Base-by-base conservation (phyloP, 37 sponge, comb jelly and placozoan species). In the Ianthella basta region DNA sequence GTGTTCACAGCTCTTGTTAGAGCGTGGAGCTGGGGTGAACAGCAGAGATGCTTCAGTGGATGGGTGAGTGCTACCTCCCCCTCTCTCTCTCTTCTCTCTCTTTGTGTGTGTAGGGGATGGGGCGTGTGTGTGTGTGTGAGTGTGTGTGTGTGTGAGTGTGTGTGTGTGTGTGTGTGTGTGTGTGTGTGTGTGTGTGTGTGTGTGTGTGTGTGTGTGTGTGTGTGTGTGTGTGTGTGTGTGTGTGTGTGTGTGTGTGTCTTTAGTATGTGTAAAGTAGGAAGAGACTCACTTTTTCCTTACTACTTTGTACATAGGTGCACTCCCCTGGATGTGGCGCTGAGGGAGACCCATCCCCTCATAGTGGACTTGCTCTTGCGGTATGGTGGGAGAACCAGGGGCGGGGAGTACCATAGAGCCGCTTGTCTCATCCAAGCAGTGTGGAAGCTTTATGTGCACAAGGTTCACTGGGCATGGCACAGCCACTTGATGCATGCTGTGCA, bases 381-480 rank as follows among this genome's bases (percentile, higher is more conserved):
- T 65, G 84, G 85, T 23, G 93, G 84, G 44, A 82, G 83, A 41
- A 83, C 93, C 23, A 79, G 81, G 0, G 92, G 89, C 18, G 96
- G 96, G 10, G 39, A 0, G 0, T 84, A 87, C 56, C 91, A 95
- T 83, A 68, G 93, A 80, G 90, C 96, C 20, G 93, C 96, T 37
- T 20, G 34, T 59, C 88, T 88, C 77, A 89, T 95, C 55, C 96
- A 95, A 40, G 84, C 88, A 59, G 87, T 79, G 40, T 92, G 91
- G 88, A 87, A 64, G 60, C 63, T 87, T 41, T 54, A 66, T 14
- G 25, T 36, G 20, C 80, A 44, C 69, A 65, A 63, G 73, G 82
- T 83, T 30, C 21, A 44, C 50, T 44, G 8, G 6, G 8, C 50
- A 44, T 10, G 50, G 8, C 50, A 44, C 50, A 8, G 50, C 50